Evolutionary conservation across 2,797 vertebrate genomes (phyloP), one percentile per base, ranked within the genome.

Genomic region (Simalia tracyae): DNA sequence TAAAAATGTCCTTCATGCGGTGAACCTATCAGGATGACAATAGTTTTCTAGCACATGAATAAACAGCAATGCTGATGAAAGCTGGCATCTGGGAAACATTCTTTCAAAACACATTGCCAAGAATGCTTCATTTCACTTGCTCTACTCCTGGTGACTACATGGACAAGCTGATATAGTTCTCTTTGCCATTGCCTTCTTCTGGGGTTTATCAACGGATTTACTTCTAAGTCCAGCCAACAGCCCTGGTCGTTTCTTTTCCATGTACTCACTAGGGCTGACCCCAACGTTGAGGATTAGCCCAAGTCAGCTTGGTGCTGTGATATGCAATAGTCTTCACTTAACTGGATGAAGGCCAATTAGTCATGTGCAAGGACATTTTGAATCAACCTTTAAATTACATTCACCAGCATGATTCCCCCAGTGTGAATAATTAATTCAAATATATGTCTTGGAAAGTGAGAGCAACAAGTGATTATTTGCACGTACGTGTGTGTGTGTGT

Each of bases 391-490:
- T 66, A 22, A 76, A 10, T 42, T 76, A 36, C 31, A 42, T 76
- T 76, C 36, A 42, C 3, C 63, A 42, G 59, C 95, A 92, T 93
- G 95, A 61, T 0, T 26, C 93, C 17, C 36, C 68, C 4, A 87
- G 76, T 63, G 94, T 64, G 92, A 95, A 86, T 94, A 94, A 95
- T 90, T 87, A 94, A 93, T 91, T 92, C 91, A 94, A 59, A 92
- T 93, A 50, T 92, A 57, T 85, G 85, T 95, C 91, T 96, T 93
- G 94, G 36, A 95, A 93, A 28, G 87, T 2, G 28, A 57, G 50
- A 95, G 95, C 87, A 54, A 93, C 96, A 95, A 96, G 91, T 91
- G 95, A 90, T 19, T 94, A 95, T 96, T 95, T 95, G 42, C 5
- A 60, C 17, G 59, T 60, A 5, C 17, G 15, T 60, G 15, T 59